Base-by-base conservation (phyloP, 2,113 vertebrate genomes). In the Sinocyclocheilus grahami region DNA sequence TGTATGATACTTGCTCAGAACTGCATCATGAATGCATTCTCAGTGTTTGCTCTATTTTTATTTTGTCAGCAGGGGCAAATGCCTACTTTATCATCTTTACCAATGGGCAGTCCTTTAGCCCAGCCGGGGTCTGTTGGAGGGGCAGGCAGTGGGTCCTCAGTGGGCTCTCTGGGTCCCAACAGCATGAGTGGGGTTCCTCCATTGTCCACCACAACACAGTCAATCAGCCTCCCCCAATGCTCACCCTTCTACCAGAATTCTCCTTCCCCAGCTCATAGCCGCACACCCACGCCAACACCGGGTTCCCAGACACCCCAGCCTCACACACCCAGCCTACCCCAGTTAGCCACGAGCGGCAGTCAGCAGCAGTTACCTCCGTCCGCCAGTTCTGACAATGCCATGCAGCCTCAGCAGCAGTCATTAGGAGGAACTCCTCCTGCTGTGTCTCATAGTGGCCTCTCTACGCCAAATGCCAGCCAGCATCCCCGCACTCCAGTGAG, bases 181-280 rank as follows among this genome's bases (percentile, higher is more conserved):
- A 93, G 92, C 13, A 92, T 91, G 1, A 92, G 91, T 9, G 91
- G 93, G 33, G 90, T 90, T n/a, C 80, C 93, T 16, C 74, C 89
- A 7, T 82, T 93, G 20, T 92, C 92, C 9, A 91, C 93, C 67
- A 90, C 94, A 67, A 91, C 88, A 58, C 5, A 93, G 82, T 86
- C 94, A 30, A 94, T 92, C 87, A 91, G 92, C 91, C 96, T 97
- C 83, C 93, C 97, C 82, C 96, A 97, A 87, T 96, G 97, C 90
- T 88, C 95, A 89, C 88, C 97, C 88, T 93, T 98, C 90, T 97
- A 97, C 84, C 94, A 96, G 92, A 98, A 97, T 89, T 99, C 97
- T 30, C 97, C 98, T 16, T 99, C 98, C 65, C 98, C 98, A 0
- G 97, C 96, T 85, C 98, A 97, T 67, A 99, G 97, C 89, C 96